Evolutionary conservation across 2,888 invertebrate species (phyloP), one percentile per base, ranked within the genome.

Genomic region (Malacosoma neustria): DNA sequence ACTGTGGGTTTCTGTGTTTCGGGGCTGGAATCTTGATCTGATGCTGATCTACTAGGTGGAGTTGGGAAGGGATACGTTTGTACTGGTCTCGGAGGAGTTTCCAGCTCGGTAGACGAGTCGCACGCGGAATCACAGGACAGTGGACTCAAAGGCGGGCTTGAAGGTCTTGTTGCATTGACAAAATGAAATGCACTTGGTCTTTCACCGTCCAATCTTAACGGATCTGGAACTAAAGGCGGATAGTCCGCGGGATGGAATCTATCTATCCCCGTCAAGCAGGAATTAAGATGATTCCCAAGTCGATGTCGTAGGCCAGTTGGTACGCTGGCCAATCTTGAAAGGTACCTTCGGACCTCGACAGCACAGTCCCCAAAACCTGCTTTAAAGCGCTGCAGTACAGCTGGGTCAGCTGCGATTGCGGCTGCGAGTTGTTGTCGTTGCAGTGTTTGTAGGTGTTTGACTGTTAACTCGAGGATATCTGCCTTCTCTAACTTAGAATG

Each of bases 401-500:
- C 90, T 0, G 96, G 95, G 70, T 97, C 95, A 6, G 93, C 90
- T 0, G 94, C 92, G 48, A 93, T 93, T 13, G 95, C 92, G 48
- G 93, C 90, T 5, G 93, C 93, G 33, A 93, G 77, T 70, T 96
- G 96, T 67, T 96, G 95, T 7, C 95, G 89, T 64, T 97, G 97
- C 11, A 98, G 84, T 43, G 93, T 92, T 68, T 96, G 95, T 35
- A 98, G 87, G 69, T 97, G 96, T 66, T 95, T 94, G 33, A 98
- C 97, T 1, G 97, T 96, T 89, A 97, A 92, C 76, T 98, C 98
- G 37, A 98, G 84, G 52, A 98, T 97, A 72, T 98, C 98, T 1
- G 98, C 97, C 69, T 98, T 98, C 74, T 98, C 98, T 58, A 98
- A 86, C 71, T 98, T 98, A 3, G 96, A 95, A 80, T 97, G 97